phyloP scores from a whole-genome alignment of 2,113 vertebrate genomes.

The Pomatostomus ruficeps region DNA sequence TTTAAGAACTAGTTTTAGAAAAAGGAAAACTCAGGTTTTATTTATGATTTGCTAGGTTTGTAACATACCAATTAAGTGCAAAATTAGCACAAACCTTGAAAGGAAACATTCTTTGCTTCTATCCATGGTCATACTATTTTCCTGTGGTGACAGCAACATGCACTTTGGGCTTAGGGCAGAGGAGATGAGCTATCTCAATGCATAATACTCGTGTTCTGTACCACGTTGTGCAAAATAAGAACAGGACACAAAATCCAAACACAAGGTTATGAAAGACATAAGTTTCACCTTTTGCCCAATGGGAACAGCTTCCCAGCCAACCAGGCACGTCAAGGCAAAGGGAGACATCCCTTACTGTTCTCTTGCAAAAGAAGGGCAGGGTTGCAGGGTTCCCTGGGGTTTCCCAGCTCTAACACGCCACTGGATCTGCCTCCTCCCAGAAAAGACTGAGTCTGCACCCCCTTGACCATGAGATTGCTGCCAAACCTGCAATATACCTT shows the following conservation, averaged over 20 bases:
- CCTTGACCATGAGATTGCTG: not conserved
- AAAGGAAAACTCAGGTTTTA: not conserved
- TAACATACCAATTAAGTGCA: not conserved
- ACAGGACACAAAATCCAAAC: not conserved
- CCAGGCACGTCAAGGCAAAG: not conserved
- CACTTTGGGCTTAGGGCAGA: not conserved
- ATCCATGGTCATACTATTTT: not conserved
- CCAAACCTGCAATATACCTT: not conserved
- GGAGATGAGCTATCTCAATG: not conserved
- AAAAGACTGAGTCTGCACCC: fast-evolving
- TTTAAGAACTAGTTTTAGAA: not conserved
- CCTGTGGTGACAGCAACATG: not conserved
- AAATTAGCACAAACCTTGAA: not conserved
- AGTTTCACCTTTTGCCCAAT: not conserved
- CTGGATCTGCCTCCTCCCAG: not conserved
- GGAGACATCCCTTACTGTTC: not conserved
- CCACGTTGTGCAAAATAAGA: not conserved
- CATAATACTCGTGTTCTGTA: not conserved
- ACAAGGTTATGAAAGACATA: not conserved
- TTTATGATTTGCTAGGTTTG: not conserved
- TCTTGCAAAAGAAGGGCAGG: not conserved
- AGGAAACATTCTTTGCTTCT: not conserved
- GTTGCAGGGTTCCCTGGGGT: not conserved
- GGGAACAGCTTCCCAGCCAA: fast-evolving
- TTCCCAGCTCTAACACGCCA: not conserved